Evolutionary conservation across 2,113 vertebrate species (phyloP).

Genomic region (Dasyurus viverrinus): DNA sequence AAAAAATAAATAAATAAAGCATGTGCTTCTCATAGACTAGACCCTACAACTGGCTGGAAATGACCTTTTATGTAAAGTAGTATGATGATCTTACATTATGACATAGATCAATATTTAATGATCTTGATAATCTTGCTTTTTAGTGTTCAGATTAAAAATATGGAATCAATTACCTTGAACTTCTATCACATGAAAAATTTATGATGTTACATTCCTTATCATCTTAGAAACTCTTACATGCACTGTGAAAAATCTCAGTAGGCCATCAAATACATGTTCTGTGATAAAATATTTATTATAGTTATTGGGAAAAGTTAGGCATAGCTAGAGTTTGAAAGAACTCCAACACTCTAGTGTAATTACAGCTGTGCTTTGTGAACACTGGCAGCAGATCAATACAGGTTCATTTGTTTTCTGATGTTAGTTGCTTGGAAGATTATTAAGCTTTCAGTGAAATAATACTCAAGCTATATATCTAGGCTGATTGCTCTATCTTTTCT

Average conservation of each 20-base stretch:
- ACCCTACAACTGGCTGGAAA: conserved; percentile 71
- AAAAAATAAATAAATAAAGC: neutral
- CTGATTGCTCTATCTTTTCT: conserved; percentile 75
- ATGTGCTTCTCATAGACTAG: conserved; percentile 48
- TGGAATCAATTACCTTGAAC: conserved; percentile 90
- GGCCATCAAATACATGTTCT: conserved; percentile 95
- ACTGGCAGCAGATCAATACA: conserved; percentile 86
- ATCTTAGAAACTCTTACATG: conserved; percentile 92
- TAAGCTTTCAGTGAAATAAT: conserved; percentile 83
- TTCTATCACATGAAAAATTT: conserved; percentile 92
- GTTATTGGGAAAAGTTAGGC: conserved; percentile 93
- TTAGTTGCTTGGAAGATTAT: conserved; percentile 83
- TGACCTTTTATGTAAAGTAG: conserved; percentile 82
- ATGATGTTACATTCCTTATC: conserved; percentile 91
- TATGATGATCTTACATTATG: conserved; percentile 86
- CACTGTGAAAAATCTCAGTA: conserved; percentile 93
- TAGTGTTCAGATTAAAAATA: conserved; percentile 90
- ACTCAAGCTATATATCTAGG: conserved; percentile 80
- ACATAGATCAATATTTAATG: conserved; percentile 89
- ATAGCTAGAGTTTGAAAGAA: conserved; percentile 93
- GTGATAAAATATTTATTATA: conserved; percentile 99
- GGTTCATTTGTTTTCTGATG: conserved; percentile 88
- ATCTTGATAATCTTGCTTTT: conserved; percentile 89
- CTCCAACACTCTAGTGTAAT: conserved; percentile 92
- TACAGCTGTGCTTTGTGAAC: conserved; percentile 87